Base-by-base conservation (phyloP, 2,113 vertebrate species). In the Sinocyclocheilus maitianheensis region DNA sequence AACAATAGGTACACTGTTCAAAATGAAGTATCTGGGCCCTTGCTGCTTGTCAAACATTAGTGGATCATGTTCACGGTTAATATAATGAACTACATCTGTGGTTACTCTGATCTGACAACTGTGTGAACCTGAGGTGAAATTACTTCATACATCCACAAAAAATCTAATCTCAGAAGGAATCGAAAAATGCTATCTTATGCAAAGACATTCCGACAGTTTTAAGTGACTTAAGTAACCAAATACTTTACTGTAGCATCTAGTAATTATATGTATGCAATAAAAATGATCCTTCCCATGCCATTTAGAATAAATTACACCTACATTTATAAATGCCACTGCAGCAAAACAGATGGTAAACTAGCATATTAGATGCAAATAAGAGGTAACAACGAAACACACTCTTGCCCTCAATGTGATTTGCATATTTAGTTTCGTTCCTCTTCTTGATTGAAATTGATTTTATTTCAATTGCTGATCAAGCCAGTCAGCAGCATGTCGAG, bases 331-430 rank as follows among this genome's bases (percentile, higher is more conserved):
- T 22, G 34, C 37, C 20, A 72, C 18, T 22, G 4, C 37, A 22
- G 69, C 18, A 10, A 72, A 72, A 40, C 69, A 37, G 30, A 72
- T 43, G 69, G 34, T 16, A 72, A 72, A 72, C 69, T 72, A 72
- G 69, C 69, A 43, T 43, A 72, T 72, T 72, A 43, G 69, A 72
- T 4, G 72, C 4, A 1, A 20, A 60, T 76, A 76, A 24, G n/a
- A 53, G 76, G 46, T 51, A 26, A 77, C 3, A 9, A 53, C 16
- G 46, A 55, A 76, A 76, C 55, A 77, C 75, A 53, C n/a, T 53
- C 8, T 34, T 30, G 46, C 46, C 48, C 76, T 77, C 16, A 18
- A 11, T 53, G 14, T 53, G 22, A 80, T 80, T 37, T 63, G 60
- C 78, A 26, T 43, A 46, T 63, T n/a, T 46, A 10, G 6, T 46